phyloP scores from a whole-genome alignment of 2,113 vertebrate species.

The Ia io region DNA sequence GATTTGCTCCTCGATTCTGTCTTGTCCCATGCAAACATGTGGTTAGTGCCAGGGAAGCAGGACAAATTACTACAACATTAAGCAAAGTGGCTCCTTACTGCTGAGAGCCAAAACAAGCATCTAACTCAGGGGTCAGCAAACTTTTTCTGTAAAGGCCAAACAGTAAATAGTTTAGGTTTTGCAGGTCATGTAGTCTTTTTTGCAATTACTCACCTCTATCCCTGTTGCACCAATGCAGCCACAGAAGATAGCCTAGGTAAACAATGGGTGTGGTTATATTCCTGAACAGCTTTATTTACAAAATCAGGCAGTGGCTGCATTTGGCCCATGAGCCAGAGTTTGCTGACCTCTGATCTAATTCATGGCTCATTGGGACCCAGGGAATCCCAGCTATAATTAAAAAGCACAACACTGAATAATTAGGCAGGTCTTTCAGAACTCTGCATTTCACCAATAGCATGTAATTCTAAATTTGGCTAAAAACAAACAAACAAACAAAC shows the following conservation, averaged over 20 bases:
- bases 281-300: neutral
- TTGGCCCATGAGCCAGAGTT: neutral
- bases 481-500: neutral
- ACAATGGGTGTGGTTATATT: neutral
- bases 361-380: neutral
- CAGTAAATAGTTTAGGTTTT: neutral
- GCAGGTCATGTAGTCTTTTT: neutral
- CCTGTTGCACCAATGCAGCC: fast-evolving
- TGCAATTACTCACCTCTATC: neutral
- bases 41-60: neutral
- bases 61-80: neutral
- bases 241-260: neutral
- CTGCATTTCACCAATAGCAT: no score
- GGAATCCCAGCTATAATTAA: neutral
- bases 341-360: neutral
- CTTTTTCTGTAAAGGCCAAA: neutral
- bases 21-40: neutral
- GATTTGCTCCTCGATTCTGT: neutral
- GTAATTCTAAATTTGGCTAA: neutral
- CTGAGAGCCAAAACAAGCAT: neutral
- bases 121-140: neutral
- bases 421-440: neutral
- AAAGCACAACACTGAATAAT: neutral
- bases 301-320: neutral
- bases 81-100: neutral